Percentiles rank a stretch among this genome's conserved stretches.
These are phyloP conservation scores for Arremon brunneinucha DNA, from an alignment of 2,797 vertebrate species.

Conservation along the genomic window DNA sequence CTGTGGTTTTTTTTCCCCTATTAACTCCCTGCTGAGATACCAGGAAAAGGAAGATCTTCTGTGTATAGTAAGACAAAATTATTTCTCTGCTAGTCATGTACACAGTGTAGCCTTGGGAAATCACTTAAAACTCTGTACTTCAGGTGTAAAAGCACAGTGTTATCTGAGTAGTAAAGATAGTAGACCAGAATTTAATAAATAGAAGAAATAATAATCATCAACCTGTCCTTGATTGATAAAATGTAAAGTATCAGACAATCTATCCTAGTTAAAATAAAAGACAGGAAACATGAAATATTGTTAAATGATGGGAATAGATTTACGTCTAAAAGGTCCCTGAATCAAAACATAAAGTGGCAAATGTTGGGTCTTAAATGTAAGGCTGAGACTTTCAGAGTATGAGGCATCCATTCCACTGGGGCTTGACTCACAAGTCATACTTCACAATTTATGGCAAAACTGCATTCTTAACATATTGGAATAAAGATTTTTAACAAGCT, in stretches of 20 bases:
- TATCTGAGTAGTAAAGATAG: not conserved
- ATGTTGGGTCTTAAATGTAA: constrained; percentile 17
- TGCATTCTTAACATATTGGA: constrained; percentile 62
- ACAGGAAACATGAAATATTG: not conserved
- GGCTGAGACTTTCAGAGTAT: constrained; percentile 30
- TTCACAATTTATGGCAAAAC: constrained; percentile 59
- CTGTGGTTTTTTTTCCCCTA: not conserved
- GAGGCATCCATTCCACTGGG: constrained; percentile 49
- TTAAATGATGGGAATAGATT: not conserved
- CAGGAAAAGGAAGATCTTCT: not conserved
- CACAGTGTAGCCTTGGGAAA: not conserved
- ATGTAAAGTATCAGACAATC: not conserved
- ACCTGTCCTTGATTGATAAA: not conserved
- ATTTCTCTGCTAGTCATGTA: not conserved
- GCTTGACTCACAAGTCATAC: constrained; percentile 59
- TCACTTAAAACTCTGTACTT: not conserved
- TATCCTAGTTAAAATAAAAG: not conserved
- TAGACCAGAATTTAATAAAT: not conserved
- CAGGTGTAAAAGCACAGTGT: not conserved
- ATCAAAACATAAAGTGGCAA: not conserved
- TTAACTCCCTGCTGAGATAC: not conserved
- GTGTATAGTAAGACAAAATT: not conserved
- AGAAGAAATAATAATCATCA: not conserved
- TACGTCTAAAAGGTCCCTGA: not conserved
- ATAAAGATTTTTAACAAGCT: constrained; percentile 63